Conservation (phyloP, 2,113 vertebrate species). For the Oreochromis niloticus region DNA sequence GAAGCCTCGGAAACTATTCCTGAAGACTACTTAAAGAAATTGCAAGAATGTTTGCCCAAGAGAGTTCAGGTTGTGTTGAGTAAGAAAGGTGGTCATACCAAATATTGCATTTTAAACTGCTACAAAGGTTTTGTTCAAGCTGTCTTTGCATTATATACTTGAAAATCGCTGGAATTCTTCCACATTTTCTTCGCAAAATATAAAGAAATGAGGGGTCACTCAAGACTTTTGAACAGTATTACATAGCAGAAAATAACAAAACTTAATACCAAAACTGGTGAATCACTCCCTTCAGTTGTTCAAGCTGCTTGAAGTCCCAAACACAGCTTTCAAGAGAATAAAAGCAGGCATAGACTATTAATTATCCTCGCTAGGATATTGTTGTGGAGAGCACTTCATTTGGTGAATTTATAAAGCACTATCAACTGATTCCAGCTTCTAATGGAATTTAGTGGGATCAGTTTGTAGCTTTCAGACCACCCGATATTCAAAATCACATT, state of each 20-base stretch:
- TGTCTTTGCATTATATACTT: background rate
- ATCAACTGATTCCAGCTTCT: background rate
- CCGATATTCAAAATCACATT: background rate
- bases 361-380: background rate
- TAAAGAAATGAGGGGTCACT: background rate
- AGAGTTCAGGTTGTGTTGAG: background rate
- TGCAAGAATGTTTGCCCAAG: background rate
- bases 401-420: background rate
- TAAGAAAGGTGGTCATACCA: background rate
- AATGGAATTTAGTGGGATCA: background rate
- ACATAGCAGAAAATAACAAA: background rate
- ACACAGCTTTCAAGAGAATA: background rate
- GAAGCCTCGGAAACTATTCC: background rate
- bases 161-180: background rate
- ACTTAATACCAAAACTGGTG: background rate
- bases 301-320: background rate
- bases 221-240: background rate
- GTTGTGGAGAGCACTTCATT: background rate
- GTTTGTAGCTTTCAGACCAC: background rate
- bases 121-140: background rate
- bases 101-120: background rate
- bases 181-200: background rate
- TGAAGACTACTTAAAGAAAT: background rate
- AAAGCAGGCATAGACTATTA: background rate
- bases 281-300: background rate